Conservation (phyloP, 2,888 invertebrate genomes). For the Megaustenia siamemsis region DNA sequence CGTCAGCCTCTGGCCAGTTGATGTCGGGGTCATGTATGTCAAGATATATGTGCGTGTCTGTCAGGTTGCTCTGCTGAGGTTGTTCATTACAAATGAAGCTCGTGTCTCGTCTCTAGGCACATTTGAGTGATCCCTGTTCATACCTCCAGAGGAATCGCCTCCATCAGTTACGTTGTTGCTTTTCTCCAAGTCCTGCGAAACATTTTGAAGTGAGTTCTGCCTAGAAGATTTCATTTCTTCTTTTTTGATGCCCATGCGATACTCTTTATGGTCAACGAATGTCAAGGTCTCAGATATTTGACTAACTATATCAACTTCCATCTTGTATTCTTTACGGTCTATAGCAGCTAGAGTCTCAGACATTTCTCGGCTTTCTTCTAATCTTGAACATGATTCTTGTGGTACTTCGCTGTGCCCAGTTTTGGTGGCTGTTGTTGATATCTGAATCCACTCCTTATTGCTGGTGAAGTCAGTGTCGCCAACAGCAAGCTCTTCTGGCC, state of each 20-base stretch:
- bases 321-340: constrained; percentile 26
- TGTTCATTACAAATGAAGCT: no score
- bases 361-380: background rate
- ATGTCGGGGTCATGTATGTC: background rate
- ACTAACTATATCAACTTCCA: background rate
- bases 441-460: constrained; percentile 2
- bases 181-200: no score
- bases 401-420: background rate
- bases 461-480: background rate
- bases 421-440: background rate
- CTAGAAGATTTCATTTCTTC: background rate
- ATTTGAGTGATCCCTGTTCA: no score
- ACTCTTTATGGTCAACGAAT: constrained; percentile 14
- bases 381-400: background rate
- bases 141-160: no score
- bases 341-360: background rate
- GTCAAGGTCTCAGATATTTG: background rate
- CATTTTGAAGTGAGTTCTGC: no score
- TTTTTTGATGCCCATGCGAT: background rate
- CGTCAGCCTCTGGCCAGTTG: background rate
- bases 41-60: background rate
- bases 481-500: background rate
- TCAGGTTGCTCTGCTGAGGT: background rate
- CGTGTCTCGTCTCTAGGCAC: no score
- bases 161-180: no score